Conservation (phyloP, 2,113 vertebrate species). For the Pseudorectes ferrugineus region DNA sequence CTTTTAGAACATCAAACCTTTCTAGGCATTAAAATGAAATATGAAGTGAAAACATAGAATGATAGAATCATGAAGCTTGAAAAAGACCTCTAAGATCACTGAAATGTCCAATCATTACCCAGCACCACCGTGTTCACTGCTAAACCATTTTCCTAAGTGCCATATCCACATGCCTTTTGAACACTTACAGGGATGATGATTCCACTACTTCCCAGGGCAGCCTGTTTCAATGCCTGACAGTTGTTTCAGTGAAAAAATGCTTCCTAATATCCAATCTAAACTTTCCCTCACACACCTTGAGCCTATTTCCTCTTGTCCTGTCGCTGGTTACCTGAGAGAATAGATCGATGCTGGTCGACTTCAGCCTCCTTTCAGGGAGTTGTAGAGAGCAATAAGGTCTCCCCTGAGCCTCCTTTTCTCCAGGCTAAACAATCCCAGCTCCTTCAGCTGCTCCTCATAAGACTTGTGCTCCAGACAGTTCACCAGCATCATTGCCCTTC, state of each 20-base stretch:
- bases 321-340: background rate
- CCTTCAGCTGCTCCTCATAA: background rate
- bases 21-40: background rate
- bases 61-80: background rate
- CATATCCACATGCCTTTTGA: background rate
- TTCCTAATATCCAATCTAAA: background rate
- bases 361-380: background rate
- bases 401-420: background rate
- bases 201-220: too few relatives aligned
- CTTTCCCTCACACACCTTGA: background rate
- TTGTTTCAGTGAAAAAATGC: background rate
- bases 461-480: background rate
- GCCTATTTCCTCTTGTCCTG: background rate
- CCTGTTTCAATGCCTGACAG: background rate
- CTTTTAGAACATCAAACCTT: background rate
- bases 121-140: background rate
- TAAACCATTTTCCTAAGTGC: background rate
- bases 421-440: background rate
- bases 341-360: rapidly evolving
- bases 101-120: background rate
- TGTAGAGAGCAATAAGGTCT: background rate
- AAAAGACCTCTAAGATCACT: background rate
- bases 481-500: background rate
- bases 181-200: background rate
- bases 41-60: background rate